Evolutionary conservation across 1,140 invertebrate species (phyloP), one percentile per base, ranked within the genome.

Genomic region (Leptinotarsa defecta): DNA sequence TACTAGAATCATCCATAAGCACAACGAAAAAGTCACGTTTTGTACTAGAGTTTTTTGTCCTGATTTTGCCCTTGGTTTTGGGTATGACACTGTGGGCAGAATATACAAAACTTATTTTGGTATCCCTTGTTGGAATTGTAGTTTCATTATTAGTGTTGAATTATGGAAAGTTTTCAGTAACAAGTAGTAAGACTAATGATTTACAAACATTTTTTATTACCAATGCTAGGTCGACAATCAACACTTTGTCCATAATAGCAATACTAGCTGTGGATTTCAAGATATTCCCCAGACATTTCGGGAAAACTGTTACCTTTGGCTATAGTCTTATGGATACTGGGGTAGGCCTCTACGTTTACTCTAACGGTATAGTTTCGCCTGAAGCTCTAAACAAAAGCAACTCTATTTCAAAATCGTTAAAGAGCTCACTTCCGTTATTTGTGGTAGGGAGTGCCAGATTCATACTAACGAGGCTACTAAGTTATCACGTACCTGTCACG

Each of bases 251-350:
- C 24, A 89, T 90, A 1, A 88, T 96, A 76, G 93, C 91, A 78
- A 98, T 99, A 79, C 86, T 99, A 48, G 96, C 95, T 19, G 96
- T 99, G 1, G 97, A 99, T 87, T 99, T 98, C 86, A 87, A 86
- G 22, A 87, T 93, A 48, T 98, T 96, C 86, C 96, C 97, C 1
- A 86, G 92, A 61, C 87, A 90, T 74, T 94, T 95, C 85, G 93
- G 92, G 0, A 99, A 99, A 87, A 96, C 95, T 13, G 92, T 95
- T 84, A 89, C 84, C 1, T 96, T 89, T 88, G 97, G 98, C 1
- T 95, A 92, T 79, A 93, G 95, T 82, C 84, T 97, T 19, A 99
- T 99, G 98, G 98, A 99, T 84, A 89, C 93, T 57, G 97, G 97
- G 24, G 97, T 98, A 15, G 97, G 96, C 0, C 84, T 94, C 48